phyloP scores from a whole-genome alignment of 2,888 invertebrate genomes.

The Kryphioiulus occultus region DNA sequence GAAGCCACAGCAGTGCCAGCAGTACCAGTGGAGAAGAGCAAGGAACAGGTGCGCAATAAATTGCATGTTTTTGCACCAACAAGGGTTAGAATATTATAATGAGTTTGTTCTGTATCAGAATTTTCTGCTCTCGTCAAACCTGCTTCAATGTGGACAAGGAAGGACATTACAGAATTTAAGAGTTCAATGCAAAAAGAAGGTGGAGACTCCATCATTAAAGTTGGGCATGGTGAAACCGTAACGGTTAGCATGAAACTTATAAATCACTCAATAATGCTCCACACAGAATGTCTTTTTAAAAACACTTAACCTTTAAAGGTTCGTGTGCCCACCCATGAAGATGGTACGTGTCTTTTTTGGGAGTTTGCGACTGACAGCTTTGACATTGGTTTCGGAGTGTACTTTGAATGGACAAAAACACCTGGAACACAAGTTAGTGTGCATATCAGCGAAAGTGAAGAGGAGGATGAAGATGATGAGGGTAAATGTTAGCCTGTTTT shows the following conservation, averaged over 20 bases:
- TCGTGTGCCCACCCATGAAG: conserved; percentile 93
- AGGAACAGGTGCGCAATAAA: conserved; percentile 48
- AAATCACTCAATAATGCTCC: not conserved
- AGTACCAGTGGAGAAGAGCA: conserved; percentile 58
- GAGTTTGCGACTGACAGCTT: conserved; percentile 99
- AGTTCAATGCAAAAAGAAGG: conserved; percentile 79
- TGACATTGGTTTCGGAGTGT: conserved; percentile 97
- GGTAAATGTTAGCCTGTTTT: not conserved
- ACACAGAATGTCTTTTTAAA: not conserved
- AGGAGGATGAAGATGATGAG: conserved; percentile 76
- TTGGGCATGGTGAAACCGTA: conserved; percentile 96
- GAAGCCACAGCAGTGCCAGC: conserved; percentile 60
- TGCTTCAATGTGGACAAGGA: conserved; percentile 96
- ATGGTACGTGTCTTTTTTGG: conserved; percentile 95
- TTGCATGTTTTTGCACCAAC: not conserved
- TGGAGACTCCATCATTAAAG: conserved; percentile 87
- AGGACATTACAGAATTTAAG: conserved; percentile 90
- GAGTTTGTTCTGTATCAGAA: conserved; percentile 42
- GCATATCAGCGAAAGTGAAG: conserved; percentile 94
- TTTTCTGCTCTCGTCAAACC: conserved; percentile 61
- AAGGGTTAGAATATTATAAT: not conserved
- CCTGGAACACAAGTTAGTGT: conserved; percentile 86
- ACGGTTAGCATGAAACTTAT: conserved; percentile 78
- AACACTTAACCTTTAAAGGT: conserved; percentile 64
- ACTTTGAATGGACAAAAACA: conserved; percentile 96